Base-by-base conservation (phyloP, 1,140 invertebrate genomes). In the Orussus abietinus region DNA sequence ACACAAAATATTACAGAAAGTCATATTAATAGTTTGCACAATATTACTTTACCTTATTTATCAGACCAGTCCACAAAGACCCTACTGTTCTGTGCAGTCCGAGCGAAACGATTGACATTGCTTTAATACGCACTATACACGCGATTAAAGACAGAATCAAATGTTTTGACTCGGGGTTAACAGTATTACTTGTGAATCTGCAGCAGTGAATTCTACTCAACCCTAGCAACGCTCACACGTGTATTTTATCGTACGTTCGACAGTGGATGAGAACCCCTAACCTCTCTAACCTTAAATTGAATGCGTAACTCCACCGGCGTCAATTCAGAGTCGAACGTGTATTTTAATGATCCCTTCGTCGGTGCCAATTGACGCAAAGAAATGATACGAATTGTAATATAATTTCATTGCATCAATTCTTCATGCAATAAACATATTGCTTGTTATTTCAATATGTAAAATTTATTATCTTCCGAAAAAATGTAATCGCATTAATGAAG, bases 1-100 rank as follows among this genome's bases (percentile, higher is more conserved):
- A 25, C n/a, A 25, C n/a, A 25, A n/a, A 25, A 25, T 25, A n/a
- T n/a, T n/a, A n/a, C 63, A 55, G 19, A 64, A 60, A 39, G 15
- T 12, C 11, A 18, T 30, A 20, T 3, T 2, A 4, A 26, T 26
- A 25, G 9, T 19, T 19, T n/a, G 22, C 22, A 25, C 6, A 7
- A 7, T 7, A n/a, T 25, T 25, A 25, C 6, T 25, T 25, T 25
- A 25, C 22, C 22, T n/a, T 25, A n/a, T 25, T 25, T 25, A 25
- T 7, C n/a, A 25, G 22, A 25, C 22, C 22, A n/a, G 22, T n/a
- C 6, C 22, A n/a, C 22, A 25, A n/a, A 25, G 22, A 25, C 22
- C 22, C n/a, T 25, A n/a, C 22, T 25, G 22, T 25, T 25, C 6
- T 25, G 6, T 25, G 22, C n/a, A 25, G n/a, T 25, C 22, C 22